Evolutionary conservation across 2,888 invertebrate genomes (phyloP).

Genomic region (Hypercompe scribonia): DNA sequence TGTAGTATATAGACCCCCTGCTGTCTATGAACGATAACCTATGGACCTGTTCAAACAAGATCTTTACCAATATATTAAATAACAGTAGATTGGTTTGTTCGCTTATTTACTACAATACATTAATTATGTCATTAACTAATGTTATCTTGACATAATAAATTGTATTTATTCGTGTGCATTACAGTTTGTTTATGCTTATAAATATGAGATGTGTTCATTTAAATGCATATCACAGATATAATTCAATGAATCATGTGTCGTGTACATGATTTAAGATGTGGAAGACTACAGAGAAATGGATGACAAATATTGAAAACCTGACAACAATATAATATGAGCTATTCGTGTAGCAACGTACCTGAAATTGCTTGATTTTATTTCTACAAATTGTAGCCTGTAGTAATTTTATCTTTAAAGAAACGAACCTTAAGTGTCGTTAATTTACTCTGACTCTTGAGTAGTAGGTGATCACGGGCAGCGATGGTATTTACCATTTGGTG

Average conservation of each 20-base stretch:
- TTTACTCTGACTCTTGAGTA: no score
- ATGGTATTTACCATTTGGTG: no score
- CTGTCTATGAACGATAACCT: conserved; percentile 33
- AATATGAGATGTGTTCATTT: neutral
- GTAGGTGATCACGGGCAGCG: no score
- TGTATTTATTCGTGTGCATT: no score
- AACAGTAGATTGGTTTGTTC: neutral
- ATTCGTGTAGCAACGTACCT: neutral
- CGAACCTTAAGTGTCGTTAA: no score
- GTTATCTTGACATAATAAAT: neutral
- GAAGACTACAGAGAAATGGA: neutral
- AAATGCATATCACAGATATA: neutral
- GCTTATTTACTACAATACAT: neutral
- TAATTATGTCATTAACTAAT: neutral
- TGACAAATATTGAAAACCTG: neutral
- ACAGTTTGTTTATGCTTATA: neutral
- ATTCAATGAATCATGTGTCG: neutral
- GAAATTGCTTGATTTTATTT: neutral
- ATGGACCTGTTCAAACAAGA: neutral
- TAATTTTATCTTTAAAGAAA: no score
- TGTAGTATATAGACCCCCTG: conserved; percentile 5
- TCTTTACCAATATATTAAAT: neutral
- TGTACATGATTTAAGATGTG: neutral
- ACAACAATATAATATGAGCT: neutral
- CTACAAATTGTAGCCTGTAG: no score